These are phyloP conservation scores for Fistularia tabacaria DNA, from an alignment of 2,797 vertebrate species.

Conservation along the genomic window DNA sequence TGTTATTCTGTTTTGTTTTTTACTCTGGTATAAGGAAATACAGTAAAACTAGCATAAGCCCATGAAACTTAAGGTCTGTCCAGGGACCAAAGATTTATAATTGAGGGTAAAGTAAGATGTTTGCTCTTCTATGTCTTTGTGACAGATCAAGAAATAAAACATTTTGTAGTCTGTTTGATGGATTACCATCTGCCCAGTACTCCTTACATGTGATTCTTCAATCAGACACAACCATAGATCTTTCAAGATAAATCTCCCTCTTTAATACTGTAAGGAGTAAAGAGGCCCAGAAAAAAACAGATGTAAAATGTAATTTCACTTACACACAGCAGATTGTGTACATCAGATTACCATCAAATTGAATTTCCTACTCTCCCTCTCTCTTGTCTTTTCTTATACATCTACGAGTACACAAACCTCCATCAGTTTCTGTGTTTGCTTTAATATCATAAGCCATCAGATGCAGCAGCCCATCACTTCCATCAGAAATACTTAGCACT, in stretches of 20 bases:
- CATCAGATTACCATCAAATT: conserved; percentile 75
- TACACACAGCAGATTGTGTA: conserved; percentile 68
- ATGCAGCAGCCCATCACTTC: conserved; percentile 12
- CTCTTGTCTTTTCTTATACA: conserved; percentile 47
- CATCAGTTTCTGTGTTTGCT: conserved; percentile 36
- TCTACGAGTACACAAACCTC: conserved; percentile 34
- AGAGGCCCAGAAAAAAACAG: conserved; percentile 59
- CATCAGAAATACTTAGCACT: conserved; percentile 18
- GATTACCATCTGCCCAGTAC: conserved; percentile 63
- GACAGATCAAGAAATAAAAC: conserved; percentile 54
- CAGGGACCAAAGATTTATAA: conserved; percentile 42
- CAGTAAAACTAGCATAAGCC: neutral
- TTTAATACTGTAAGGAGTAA: conserved; percentile 54
- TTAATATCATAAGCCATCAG: conserved; percentile 45
- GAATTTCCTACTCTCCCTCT: conserved; percentile 63
- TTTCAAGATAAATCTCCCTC: conserved; percentile 58
- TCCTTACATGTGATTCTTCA: conserved; percentile 64
- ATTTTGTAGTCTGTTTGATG: conserved; percentile 66
- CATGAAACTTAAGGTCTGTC: conserved; percentile 9
- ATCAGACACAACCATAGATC: conserved; percentile 67
- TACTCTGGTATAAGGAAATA: no score
- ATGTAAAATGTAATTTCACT: conserved; percentile 74
- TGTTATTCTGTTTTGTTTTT: no score
- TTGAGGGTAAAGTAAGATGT: conserved; percentile 43
- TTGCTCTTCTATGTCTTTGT: conserved; percentile 37